Base-by-base conservation (phyloP, 2,888 invertebrate genomes). In the Sisyra nigra region DNA sequence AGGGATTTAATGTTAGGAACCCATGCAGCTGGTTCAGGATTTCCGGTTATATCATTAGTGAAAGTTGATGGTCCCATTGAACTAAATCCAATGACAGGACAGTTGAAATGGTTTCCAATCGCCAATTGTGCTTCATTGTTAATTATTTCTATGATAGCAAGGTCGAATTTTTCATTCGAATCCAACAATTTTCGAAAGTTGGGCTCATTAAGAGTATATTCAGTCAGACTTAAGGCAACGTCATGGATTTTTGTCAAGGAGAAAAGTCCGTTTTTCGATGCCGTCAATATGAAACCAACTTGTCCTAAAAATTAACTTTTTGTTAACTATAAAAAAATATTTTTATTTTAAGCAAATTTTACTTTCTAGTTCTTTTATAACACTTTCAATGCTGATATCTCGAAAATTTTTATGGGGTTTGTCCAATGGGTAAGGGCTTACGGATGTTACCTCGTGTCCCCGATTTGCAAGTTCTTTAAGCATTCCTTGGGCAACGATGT, bases 401-500 rank as follows among this genome's bases (percentile, higher is more conserved):
- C 49, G 50, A 41, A 53, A 54, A 44, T 55, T 54, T 11, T 50
- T 45, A 4, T 49, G 41, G 2, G 47, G 45, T 31, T 48, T 39
- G 32, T 48, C 46, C 8, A 50, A 40, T 1, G 53, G 52, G 46
- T 50, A 55, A 1, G 55, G 50, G 46, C 54, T 55, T 37, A 71
- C 62, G 50, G 72, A 62, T 18, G 69, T 69, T 42, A 73, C 66
- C 47, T 72, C 64, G 52, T 73, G 70, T 44, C 69, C 65, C 15
- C 65, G 59, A 50, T 59, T 62, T 10, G 68, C 68, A 35, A 73
- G 56, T 50, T 67, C 69, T 37, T 64, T 62, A 47, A 72, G 61
- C 40, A 72, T 55, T 19, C 59, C 39, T 30, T 48, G 48, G 1
- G 54, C 54, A 14, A 55, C 39, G 38, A 52, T 52, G 29, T 52